Conservation (phyloP, 2,113 vertebrate species). For the Erythrocercus mccallii region DNA sequence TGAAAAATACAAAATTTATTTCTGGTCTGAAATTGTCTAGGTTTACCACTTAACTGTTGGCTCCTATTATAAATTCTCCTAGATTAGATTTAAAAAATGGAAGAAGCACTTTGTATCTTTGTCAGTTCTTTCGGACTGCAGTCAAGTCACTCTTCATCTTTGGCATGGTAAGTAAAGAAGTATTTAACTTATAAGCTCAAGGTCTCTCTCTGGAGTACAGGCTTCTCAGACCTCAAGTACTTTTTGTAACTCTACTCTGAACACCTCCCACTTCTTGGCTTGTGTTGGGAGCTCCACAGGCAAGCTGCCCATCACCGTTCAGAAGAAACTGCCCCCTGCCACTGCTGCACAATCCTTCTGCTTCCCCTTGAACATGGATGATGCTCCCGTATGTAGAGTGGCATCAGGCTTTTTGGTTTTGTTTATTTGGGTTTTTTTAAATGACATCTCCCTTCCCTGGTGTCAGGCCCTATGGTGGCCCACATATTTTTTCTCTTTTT, state of each 20-base stretch:
- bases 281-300: not conserved
- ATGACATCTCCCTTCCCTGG: not conserved
- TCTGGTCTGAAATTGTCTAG: not conserved
- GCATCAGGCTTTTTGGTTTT: not conserved
- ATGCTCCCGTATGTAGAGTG: not conserved
- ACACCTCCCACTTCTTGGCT: not conserved
- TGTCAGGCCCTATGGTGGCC: not conserved
- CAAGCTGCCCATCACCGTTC: not conserved
- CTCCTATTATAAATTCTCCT: not conserved
- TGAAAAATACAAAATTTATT: not conserved
- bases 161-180: not conserved
- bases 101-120: not conserved
- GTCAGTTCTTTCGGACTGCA: not conserved
- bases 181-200: not conserved
- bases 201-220: not conserved
- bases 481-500: not conserved
- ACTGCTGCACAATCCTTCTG: not conserved
- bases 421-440: not conserved
- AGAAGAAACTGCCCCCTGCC: not conserved
- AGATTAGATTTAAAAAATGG: not conserved
- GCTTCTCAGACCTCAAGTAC: not conserved
- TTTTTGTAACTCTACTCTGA: not conserved
- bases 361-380: not conserved
- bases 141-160: not conserved
- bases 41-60: not conserved